These are phyloP conservation scores for Platanista minor DNA, from an alignment of 2,113 vertebrate genomes.

Conservation along the genomic window DNA sequence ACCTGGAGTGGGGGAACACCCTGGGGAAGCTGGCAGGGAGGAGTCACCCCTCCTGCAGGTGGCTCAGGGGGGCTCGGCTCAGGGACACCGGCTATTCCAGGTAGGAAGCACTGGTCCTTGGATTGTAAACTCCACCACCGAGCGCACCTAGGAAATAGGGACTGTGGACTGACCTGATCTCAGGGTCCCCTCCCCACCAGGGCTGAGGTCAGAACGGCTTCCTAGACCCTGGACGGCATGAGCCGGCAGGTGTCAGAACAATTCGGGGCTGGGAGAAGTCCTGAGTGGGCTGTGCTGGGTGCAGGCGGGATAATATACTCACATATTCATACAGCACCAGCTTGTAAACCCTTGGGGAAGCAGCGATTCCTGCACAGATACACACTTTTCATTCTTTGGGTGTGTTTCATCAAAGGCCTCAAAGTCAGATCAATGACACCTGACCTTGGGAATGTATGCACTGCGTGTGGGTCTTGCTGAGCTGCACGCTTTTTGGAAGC, in stretches of 20 bases:
- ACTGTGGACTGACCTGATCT: neutral
- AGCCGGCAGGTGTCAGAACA: neutral
- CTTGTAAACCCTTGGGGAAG: neutral
- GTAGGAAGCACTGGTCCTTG: no score
- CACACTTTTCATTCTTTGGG: neutral
- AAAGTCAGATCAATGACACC: neutral
- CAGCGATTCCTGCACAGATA: fast-evolving
- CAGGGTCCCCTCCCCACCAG: neutral
- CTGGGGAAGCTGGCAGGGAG: no score
- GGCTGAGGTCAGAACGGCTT: neutral
- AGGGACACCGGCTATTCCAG: neutral
- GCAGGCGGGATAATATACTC: no score
- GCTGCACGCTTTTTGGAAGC: neutral
- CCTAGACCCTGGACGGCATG: neutral
- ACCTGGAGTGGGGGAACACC: neutral
- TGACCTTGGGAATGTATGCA: neutral
- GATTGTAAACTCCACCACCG: fast-evolving
- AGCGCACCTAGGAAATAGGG: neutral
- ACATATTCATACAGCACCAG: neutral
- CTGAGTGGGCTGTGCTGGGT: no score
- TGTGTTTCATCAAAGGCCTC: neutral
- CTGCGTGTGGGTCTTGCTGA: neutral
- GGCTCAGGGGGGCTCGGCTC: neutral
- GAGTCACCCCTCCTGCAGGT: no score
- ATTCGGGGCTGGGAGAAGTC: no score